Base-by-base conservation (phyloP, 2,888 invertebrate genomes). In the Piscicola geometra region DNA sequence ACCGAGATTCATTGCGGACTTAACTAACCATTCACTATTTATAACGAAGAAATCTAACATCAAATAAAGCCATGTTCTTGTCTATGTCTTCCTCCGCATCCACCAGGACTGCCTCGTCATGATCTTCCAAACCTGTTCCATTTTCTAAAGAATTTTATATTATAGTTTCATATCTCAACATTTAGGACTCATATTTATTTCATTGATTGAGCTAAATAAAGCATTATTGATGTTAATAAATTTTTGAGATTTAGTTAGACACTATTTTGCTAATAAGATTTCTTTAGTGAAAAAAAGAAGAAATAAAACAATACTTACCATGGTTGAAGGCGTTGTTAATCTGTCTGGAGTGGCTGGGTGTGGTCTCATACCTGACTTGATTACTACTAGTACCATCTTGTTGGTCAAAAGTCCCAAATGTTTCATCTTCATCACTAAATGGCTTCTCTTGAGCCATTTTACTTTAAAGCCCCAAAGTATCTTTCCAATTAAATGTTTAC, bases 21-120 rank as follows among this genome's bases (percentile, higher is more conserved):
- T n/a, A n/a, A n/a, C n/a, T n/a, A n/a, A n/a, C n/a, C n/a, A n/a
- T n/a, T n/a, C n/a, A n/a, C n/a, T n/a, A n/a, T n/a, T n/a, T n/a
- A n/a, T n/a, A n/a, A n/a, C n/a, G n/a, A n/a, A n/a, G n/a, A n/a
- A n/a, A n/a, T n/a, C n/a, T n/a, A 36, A 76, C 76, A 41, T 73
- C 73, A 60, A 69, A 76, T 15, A 76, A 66, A 12, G 76, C 71
- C 76, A 76, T 71, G 9, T 71, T 50, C 36, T 76, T 76, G 50
- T 76, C 76, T 15, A 56, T 71, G 3, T 64, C 64, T 52, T 71
- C 64, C 0, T 30, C 52, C 21, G 71, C 32, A 36, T 71, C 71
- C 52, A 76, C 76, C 12, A 76, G 76, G 33, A 47, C 30, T 12
- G 71, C 68, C 41, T 76, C 70, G 47, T 76, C 76, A 60, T 69